A percentile compares a stretch with the other conserved stretches of the same genome.
These are phyloP conservation scores for Biston stratarius DNA, from an alignment of 2,888 invertebrate genomes.

Conservation along the genomic window DNA sequence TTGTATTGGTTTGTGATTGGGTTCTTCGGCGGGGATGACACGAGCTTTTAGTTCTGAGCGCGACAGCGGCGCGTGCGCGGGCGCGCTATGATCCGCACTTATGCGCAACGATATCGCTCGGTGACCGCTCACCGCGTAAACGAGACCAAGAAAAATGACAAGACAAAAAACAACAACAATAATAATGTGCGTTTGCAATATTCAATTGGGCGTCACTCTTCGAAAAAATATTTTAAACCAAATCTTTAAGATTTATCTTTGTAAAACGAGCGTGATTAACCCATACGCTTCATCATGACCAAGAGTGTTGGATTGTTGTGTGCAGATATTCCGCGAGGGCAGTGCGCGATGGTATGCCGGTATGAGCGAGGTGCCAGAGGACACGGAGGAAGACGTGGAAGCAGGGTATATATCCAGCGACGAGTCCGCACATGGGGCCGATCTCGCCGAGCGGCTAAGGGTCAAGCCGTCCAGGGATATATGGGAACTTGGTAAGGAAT, in stretches of 20 bases:
- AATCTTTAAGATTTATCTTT: background rate
- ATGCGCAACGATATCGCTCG: conserved; percentile 54
- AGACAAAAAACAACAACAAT: conserved; percentile 53
- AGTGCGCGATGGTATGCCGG: conserved; percentile 76
- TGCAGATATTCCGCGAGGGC: conserved; percentile 69
- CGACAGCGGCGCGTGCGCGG: conserved; percentile 55
- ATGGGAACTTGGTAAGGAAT: conserved; percentile 75
- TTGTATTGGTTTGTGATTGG: conserved; percentile 50
- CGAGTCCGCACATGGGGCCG: conserved; percentile 80
- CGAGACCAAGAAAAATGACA: conserved; percentile 61
- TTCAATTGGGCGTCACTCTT: background rate
- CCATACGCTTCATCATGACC: background rate
- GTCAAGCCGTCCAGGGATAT: conserved; percentile 80
- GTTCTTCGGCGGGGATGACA: conserved; percentile 58
- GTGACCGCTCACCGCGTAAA: conserved; percentile 48
- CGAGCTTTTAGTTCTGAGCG: conserved; percentile 65
- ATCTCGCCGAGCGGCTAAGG: conserved; percentile 75
- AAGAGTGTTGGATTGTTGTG: conserved; percentile 13
- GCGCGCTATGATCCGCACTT: conserved; percentile 61
- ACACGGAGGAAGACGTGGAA: conserved; percentile 76
- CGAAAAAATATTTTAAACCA: too few species aligned
- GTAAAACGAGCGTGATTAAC: background rate
- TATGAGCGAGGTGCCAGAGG: conserved; percentile 74
- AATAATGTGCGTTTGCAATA: conserved; percentile 20
- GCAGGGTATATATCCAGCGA: conserved; percentile 85